phyloP scores from a whole-genome alignment of 1,140 invertebrate species.

The Hyphantria cunea region DNA sequence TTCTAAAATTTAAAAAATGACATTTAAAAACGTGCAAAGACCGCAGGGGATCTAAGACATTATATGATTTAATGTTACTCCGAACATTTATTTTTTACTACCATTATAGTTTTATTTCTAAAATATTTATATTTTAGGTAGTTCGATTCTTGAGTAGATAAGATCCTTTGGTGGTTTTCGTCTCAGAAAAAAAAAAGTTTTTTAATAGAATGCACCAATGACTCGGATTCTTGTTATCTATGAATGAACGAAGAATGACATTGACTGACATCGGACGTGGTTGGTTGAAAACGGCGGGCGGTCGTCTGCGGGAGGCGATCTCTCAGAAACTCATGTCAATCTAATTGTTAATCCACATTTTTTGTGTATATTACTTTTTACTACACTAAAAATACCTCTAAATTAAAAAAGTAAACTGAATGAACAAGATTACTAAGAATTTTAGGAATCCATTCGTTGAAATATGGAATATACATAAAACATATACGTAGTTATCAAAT shows the following conservation, averaged over 20 bases:
- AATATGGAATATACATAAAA: too few species aligned
- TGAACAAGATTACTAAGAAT: too few species aligned
- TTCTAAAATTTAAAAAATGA: too few species aligned
- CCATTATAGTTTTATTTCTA: too few species aligned
- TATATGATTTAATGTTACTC: too few species aligned
- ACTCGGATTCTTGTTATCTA: conserved; percentile 52
- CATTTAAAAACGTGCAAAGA: too few species aligned
- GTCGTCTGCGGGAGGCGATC: conserved; percentile 30
- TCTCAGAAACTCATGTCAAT: background rate
- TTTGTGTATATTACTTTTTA: background rate
- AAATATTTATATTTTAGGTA: background rate
- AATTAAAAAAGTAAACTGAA: too few species aligned
- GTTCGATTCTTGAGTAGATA: background rate
- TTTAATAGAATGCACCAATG: conserved; percentile 42
- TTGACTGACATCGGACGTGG: conserved; percentile 58
- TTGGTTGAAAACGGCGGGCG: conserved; percentile 45
- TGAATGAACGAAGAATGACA: conserved; percentile 56
- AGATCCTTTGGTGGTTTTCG: too few species aligned
- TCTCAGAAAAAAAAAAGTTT: conserved; percentile 18
- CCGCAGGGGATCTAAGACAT: too few species aligned
- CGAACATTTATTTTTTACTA: too few species aligned
- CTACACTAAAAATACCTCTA: background rate
- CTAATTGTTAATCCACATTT: background rate
- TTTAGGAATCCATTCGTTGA: too few species aligned
- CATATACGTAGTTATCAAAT: too few species aligned